A percentile compares a stretch with the other conserved stretches of the same genome.
Evolutionary conservation across 2,888 invertebrate genomes (phyloP).

Genomic region (Drosophila conformis): DNA sequence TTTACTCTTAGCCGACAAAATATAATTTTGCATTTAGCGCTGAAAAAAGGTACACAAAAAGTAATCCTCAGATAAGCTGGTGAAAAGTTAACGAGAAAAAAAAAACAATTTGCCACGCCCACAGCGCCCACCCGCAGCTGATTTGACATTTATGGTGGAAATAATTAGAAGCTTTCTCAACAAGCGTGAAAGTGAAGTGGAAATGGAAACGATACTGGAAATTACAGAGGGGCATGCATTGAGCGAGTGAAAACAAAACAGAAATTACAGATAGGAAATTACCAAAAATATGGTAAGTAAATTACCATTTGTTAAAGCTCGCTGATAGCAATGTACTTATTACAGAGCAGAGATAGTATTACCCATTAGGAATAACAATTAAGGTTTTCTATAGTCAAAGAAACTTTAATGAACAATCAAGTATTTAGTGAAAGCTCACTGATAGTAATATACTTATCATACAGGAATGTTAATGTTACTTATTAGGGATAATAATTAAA

Average conservation of each 20-base stretch:
- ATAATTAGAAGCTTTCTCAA: constrained; percentile 69
- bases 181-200: constrained; percentile 55
- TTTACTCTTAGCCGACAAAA: constrained; percentile 43
- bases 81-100: constrained; percentile 24
- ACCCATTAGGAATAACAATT: neutral
- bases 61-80: constrained; percentile 65
- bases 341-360: neutral
- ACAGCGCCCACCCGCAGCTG: constrained; percentile 45
- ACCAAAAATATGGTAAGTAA: neutral
- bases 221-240: neutral
- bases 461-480: neutral
- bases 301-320: neutral
- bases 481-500: neutral
- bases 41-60: constrained; percentile 54
- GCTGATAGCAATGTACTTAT: neutral
- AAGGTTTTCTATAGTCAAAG: neutral
- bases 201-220: constrained; percentile 39
- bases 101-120: constrained; percentile 43
- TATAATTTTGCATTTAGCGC: constrained; percentile 67
- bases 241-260: constrained; percentile 3
- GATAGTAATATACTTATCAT: neutral
- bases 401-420: neutral
- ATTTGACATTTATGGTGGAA: constrained; percentile 74
- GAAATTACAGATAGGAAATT: neutral
- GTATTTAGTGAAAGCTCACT: neutral